Evolutionary conservation across 2,113 vertebrate species (phyloP).

Genomic region (Cynoglossus semilaevis): DNA sequence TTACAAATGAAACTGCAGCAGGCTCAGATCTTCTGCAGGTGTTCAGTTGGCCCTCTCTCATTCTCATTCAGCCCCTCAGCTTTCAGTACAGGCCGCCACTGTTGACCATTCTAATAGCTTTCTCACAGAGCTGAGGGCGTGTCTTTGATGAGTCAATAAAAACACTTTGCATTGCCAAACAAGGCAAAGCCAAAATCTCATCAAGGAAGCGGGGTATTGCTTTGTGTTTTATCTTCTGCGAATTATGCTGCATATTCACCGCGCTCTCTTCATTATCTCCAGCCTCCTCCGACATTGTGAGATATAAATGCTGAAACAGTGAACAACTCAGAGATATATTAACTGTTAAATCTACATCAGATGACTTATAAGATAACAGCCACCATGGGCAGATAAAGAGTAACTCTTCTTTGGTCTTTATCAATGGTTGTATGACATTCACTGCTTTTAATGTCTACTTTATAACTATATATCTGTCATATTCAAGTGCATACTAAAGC

Average conservation of each 20-base stretch:
- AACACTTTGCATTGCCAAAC: conserved; percentile 50
- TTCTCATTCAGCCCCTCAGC: conserved; percentile 52
- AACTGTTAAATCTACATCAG: conserved; percentile 5
- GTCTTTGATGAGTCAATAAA: conserved; percentile 64
- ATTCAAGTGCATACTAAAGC: too few relatives aligned
- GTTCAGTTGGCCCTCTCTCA: conserved; percentile 32
- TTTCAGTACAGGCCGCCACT: conserved; percentile 49
- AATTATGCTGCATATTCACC: conserved; percentile 20
- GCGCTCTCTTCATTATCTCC: conserved; percentile 13
- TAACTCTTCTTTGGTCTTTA: too few relatives aligned
- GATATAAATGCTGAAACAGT: conserved; percentile 5
- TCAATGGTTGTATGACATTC: too few relatives aligned
- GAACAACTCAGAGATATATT: conserved; percentile 1
- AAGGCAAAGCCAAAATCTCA: conserved; percentile 35
- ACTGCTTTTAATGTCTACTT: too few relatives aligned
- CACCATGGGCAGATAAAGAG: background rate
- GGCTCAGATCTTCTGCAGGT: conserved; percentile 44
- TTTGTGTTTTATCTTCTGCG: conserved; percentile 23
- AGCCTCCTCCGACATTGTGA: conserved; percentile 1
- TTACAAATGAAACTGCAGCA: conserved; percentile 46
- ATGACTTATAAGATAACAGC: conserved; percentile 9
- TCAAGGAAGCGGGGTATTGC: conserved; percentile 32
- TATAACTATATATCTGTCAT: too few relatives aligned
- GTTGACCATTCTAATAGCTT: conserved; percentile 62
- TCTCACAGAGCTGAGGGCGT: conserved; percentile 35